Evolutionary conservation across 2,797 vertebrate genomes (phyloP).

Genomic region (Leptoclinus maculatus): DNA sequence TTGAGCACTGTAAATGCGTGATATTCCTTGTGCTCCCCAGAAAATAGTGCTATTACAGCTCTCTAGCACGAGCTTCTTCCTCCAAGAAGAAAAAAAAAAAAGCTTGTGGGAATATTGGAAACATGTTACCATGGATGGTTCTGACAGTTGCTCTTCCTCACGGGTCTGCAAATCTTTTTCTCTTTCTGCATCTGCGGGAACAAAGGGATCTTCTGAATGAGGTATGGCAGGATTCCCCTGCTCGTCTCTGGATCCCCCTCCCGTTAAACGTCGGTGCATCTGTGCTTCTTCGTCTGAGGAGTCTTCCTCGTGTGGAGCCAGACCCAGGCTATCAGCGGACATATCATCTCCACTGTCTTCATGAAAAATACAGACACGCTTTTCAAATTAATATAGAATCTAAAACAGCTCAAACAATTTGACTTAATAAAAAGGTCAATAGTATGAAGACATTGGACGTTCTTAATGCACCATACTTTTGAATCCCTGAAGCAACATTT

Average conservation of each 20-base stretch:
- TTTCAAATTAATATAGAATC: background rate
- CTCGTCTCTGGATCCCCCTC: constrained; percentile 22
- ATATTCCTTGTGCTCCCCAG: background rate
- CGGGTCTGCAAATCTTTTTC: constrained; percentile 33
- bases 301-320: constrained; percentile 59
- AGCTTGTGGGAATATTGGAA: constrained; percentile 25
- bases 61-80: background rate
- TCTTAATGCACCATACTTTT: constrained; percentile 36
- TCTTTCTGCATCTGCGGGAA: constrained; percentile 30
- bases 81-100: constrained; percentile 20
- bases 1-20: background rate
- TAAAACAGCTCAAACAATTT: constrained; percentile 6
- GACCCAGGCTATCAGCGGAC: constrained; percentile 65
- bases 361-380: constrained; percentile 29
- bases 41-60: constrained; percentile 7
- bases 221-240: constrained; percentile 27
- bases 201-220: constrained; percentile 44
- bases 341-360: constrained; percentile 74
- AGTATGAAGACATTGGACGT: constrained; percentile 5
- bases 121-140: constrained; percentile 69
- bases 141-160: constrained; percentile 51
- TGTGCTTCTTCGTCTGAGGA: constrained; percentile 71
- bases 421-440: constrained; percentile 17
- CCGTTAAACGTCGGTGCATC: constrained; percentile 28
- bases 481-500: constrained; percentile 36